phyloP scores from a whole-genome alignment of 1,140 invertebrate species.

The Drosophila rhopaloa region DNA sequence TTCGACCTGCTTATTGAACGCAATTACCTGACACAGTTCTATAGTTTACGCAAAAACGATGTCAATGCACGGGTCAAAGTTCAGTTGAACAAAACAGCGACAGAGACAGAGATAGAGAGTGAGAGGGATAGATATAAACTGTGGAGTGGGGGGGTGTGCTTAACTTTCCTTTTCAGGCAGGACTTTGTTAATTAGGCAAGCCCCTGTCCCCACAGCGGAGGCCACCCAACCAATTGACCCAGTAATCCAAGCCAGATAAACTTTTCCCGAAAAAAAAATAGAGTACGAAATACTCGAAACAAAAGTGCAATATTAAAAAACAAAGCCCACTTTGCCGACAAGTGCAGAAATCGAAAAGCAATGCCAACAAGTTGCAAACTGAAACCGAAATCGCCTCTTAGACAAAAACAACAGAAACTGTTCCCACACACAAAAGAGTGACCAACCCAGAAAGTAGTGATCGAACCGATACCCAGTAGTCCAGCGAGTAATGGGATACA shows the following conservation, averaged over 20 bases:
- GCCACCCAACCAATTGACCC: slow-evolving; percentile 58
- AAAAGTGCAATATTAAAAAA: slow-evolving; percentile 57
- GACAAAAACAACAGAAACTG: slow-evolving; percentile 5
- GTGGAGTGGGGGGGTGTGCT: slow-evolving; percentile 1
- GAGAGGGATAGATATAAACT: neutral
- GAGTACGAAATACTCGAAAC: neutral
- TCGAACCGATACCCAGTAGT: slow-evolving; percentile 1
- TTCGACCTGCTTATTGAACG: slow-evolving; percentile 79
- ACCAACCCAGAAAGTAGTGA: neutral
- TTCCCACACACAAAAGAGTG: neutral
- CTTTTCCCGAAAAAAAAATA: slow-evolving; percentile 31
- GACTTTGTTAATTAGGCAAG: slow-evolving; percentile 76
- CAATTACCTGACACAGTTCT: slow-evolving; percentile 77
- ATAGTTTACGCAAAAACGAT: slow-evolving; percentile 65
- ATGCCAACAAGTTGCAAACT: slow-evolving; percentile 57
- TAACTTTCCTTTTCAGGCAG: slow-evolving; percentile 46
- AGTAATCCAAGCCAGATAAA: slow-evolving; percentile 60
- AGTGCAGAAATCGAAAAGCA: slow-evolving; percentile 66
- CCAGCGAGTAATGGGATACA: neutral
- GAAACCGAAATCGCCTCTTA: slow-evolving; percentile 41
- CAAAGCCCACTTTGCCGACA: slow-evolving; percentile 23
- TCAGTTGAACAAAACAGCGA: slow-evolving; percentile 30
- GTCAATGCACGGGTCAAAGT: slow-evolving; percentile 77
- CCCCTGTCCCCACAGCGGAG: slow-evolving; percentile 21
- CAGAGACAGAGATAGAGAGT: slow-evolving; percentile 2